Evolutionary conservation across 2,797 vertebrate genomes (phyloP).

Genomic region (Poecile montanus): DNA sequence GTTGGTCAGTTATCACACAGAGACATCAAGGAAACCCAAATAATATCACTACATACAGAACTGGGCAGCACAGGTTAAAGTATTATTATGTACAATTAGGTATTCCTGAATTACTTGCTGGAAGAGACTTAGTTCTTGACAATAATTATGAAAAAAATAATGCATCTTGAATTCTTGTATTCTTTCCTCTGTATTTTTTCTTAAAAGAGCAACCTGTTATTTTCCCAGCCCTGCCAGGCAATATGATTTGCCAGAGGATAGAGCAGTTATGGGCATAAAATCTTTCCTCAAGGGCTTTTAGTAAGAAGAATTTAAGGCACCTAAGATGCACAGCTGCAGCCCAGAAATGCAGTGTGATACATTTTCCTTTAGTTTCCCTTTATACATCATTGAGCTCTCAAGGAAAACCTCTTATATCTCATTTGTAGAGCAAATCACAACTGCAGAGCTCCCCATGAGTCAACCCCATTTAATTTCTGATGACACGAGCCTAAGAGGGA

Average conservation of each 20-base stretch:
- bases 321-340: not conserved
- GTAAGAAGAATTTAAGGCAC: not conserved
- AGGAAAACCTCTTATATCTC: slow-evolving; percentile 47
- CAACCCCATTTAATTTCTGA: slow-evolving; percentile 37
- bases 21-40: not conserved
- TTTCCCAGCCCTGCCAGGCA: not conserved
- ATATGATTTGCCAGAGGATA: not conserved
- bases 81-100: not conserved
- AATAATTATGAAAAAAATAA: not conserved
- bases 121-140: not conserved
- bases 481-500: slow-evolving; percentile 7
- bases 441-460: slow-evolving; percentile 16
- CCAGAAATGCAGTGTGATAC: not conserved
- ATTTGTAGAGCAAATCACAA: slow-evolving; percentile 51
- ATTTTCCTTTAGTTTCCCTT: slow-evolving; percentile 14
- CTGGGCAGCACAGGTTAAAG: not conserved
- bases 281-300: not conserved
- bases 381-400: slow-evolving; percentile 11
- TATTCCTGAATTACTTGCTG: not conserved
- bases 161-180: not conserved
- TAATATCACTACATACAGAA: not conserved
- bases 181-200: not conserved
- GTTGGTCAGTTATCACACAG: slow-evolving; percentile 17
- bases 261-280: not conserved
- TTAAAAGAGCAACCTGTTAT: not conserved